These are phyloP conservation scores for Sarcophaga subvicina DNA, from an alignment of 2,888 invertebrate genomes.

Conservation along the genomic window DNA sequence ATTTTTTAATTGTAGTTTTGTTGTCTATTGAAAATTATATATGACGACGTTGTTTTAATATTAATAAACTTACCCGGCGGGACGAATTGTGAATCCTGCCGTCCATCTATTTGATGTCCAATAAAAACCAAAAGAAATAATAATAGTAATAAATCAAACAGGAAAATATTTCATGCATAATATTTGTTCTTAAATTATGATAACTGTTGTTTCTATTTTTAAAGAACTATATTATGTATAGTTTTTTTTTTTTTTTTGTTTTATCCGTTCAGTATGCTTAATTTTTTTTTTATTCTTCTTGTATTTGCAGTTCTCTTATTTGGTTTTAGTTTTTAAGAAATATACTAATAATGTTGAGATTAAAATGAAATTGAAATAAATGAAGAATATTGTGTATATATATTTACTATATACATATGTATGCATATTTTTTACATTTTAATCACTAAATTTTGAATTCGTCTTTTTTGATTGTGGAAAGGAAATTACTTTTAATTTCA, in stretches of 20 bases:
- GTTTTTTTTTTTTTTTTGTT: slow-evolving; percentile 33
- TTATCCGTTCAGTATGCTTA: slow-evolving; percentile 13
- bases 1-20: slow-evolving; percentile 52
- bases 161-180: slow-evolving; percentile 81
- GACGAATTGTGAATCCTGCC: slow-evolving; percentile 82
- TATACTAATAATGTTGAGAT: neutral
- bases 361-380: neutral
- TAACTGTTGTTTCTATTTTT: slow-evolving; percentile 19
- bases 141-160: slow-evolving; percentile 80
- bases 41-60: slow-evolving; percentile 53
- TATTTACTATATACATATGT: neutral
- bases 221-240: slow-evolving; percentile 2
- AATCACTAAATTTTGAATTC: neutral
- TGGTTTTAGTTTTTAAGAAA: neutral
- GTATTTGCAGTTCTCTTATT: slow-evolving; percentile 10
- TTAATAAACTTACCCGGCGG: slow-evolving; percentile 81
- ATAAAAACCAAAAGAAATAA: slow-evolving; percentile 82
- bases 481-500: neutral
- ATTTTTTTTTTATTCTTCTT: neutral
- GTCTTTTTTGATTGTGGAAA: neutral
- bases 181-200: slow-evolving; percentile 28
- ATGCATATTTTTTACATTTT: neutral
- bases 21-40: slow-evolving; percentile 50
- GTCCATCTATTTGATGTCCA: slow-evolving; percentile 82
- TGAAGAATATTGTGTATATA: neutral